phyloP scores from a whole-genome alignment of 2,888 invertebrate genomes.

The Prostheceraeus crozeri region DNA sequence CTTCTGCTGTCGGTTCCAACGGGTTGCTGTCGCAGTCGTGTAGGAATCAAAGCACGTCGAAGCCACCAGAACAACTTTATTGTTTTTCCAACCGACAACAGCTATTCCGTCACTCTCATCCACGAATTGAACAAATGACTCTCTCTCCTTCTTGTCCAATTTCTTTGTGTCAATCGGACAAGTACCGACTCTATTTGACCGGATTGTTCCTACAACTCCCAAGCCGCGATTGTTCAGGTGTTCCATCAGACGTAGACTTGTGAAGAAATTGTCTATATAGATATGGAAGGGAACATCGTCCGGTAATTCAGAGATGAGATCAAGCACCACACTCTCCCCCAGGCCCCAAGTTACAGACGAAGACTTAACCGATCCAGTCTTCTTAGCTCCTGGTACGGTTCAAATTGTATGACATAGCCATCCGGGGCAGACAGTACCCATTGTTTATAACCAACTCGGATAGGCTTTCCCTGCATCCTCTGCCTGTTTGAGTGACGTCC shows the following conservation, averaged over 20 bases:
- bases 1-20: conserved; percentile 19
- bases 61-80: conserved; percentile 14
- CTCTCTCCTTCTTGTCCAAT: conserved; percentile 17
- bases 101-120: background rate
- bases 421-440: background rate
- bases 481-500: background rate
- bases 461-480: conserved; percentile 1
- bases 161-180: conserved; percentile 11
- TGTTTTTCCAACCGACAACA: conserved; percentile 10
- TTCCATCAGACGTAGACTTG: conserved; percentile 6
- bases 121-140: background rate
- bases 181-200: background rate
- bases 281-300: conserved; percentile 2
- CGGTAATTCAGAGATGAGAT: conserved; percentile 7
- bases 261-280: conserved; percentile 17
- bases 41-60: conserved; percentile 10
- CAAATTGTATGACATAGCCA: conserved; percentile 4
- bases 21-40: background rate
- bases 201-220: conserved; percentile 13
- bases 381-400: background rate
- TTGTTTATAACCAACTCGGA: background rate
- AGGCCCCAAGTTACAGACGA: conserved; percentile 3
- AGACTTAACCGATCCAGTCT: background rate
- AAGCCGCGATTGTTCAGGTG: conserved; percentile 1
- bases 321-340: conserved; percentile 9